phyloP scores from a whole-genome alignment of 2,888 invertebrate genomes.

The Bombylius discolor region DNA sequence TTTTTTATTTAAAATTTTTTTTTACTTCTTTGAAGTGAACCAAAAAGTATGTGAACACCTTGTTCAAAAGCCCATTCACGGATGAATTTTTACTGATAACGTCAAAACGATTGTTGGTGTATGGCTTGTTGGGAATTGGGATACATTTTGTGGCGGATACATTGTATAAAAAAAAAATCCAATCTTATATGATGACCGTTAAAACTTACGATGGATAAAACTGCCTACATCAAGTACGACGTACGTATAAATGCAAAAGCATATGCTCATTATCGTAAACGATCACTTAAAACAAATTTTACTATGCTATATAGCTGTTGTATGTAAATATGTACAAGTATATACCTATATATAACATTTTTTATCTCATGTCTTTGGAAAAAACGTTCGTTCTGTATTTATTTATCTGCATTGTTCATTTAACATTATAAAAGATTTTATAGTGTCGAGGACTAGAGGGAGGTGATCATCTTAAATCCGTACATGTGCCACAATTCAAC shows the following conservation, averaged over 20 bases:
- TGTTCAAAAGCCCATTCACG: constrained; percentile 5
- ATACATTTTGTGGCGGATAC: constrained; percentile 3
- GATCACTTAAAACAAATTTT: constrained; percentile 1
- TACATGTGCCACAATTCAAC: too few species aligned
- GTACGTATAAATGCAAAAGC: background rate
- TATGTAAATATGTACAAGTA: too few species aligned
- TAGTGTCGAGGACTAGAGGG: background rate
- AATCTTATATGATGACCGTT: too few species aligned
- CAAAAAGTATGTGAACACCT: background rate
- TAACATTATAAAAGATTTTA: too few species aligned
- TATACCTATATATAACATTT: too few species aligned
- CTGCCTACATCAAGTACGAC: too few species aligned
- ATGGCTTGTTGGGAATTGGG: too few species aligned
- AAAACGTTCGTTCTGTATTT: too few species aligned
- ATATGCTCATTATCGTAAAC: constrained; percentile 7
- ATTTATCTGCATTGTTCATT: too few species aligned
- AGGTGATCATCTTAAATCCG: background rate
- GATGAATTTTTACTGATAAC: background rate
- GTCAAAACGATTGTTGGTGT: background rate
- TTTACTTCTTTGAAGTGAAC: background rate
- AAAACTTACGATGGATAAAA: too few species aligned
- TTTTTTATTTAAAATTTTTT: constrained; percentile 1
- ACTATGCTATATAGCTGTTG: background rate
- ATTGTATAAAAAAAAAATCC: too few species aligned
- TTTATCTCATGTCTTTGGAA: too few species aligned